Evolutionary conservation across 2,888 invertebrate genomes (phyloP).

Genomic region (Cylindroiulus punctatus): DNA sequence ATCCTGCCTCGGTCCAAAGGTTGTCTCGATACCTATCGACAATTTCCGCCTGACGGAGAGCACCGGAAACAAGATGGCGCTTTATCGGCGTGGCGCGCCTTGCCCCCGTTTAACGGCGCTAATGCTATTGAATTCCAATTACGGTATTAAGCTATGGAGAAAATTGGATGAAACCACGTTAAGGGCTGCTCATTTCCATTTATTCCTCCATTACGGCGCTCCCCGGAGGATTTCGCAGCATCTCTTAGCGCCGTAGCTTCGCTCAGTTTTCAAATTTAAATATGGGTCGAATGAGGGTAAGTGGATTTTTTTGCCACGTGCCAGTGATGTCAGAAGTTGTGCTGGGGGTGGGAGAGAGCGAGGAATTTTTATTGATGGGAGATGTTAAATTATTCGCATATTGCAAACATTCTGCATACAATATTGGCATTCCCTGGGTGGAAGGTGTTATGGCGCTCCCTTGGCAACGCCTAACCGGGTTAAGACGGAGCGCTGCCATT

Average conservation of each 20-base stretch:
- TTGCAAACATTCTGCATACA: constrained; percentile 42
- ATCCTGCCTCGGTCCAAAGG: constrained; percentile 1
- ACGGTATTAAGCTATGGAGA: constrained; percentile 34
- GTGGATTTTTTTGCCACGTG: constrained; percentile 17
- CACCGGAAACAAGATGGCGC: constrained; percentile 38
- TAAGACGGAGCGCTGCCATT: constrained; percentile 16
- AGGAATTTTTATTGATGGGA: constrained; percentile 29
- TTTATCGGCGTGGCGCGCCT: constrained; percentile 3
- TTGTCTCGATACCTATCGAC: constrained; percentile 31
- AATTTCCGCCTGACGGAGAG: neutral
- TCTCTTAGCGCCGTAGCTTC: neutral
- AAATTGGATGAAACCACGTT: constrained; percentile 36
- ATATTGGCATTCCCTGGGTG: constrained; percentile 19
- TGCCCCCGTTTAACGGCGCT: constrained; percentile 30
- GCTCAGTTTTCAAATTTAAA: constrained; percentile 30
- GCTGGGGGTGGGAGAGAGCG: neutral
- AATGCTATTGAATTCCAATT: constrained; percentile 42
- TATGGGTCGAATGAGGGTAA: constrained; percentile 7
- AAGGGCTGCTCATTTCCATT: constrained; percentile 42
- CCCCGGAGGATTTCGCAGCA: neutral
- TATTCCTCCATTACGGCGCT: constrained; percentile 5
- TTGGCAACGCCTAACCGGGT: constrained; percentile 38
- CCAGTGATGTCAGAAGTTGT: neutral
- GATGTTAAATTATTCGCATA: constrained; percentile 42
- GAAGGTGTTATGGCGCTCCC: constrained; percentile 20